Evolutionary conservation across 2,113 vertebrate genomes (phyloP).

Genomic region (Casuarius casuarius): DNA sequence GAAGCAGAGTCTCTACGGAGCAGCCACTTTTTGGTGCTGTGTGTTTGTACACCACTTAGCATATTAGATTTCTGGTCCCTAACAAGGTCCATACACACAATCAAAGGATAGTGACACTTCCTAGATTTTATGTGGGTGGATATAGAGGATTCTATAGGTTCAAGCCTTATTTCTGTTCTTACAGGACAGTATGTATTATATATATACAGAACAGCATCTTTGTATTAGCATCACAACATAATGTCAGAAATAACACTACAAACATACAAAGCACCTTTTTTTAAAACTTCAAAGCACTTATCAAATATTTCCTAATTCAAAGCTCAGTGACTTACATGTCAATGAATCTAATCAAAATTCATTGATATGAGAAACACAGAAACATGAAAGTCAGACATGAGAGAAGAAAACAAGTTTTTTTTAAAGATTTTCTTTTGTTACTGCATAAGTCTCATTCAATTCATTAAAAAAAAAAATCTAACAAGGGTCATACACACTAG

Average conservation of each 20-base stretch:
- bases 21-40: neutral
- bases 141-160: neutral
- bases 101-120: neutral
- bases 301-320: neutral
- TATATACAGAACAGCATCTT: neutral
- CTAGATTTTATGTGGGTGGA: neutral
- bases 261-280: neutral
- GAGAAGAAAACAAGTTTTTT: neutral
- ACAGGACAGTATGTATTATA: neutral
- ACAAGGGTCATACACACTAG: neutral
- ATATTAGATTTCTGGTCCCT: neutral
- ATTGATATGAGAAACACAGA: neutral
- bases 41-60: accelerated
- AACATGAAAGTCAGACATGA: neutral
- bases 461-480: neutral
- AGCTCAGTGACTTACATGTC: accelerated
- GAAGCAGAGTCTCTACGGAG: neutral
- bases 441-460: neutral
- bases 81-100: neutral
- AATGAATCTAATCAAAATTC: neutral
- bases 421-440: neutral
- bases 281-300: neutral
- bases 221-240: neutral
- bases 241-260: neutral
- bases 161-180: neutral